Evolutionary conservation across 2,888 invertebrate genomes (phyloP), one percentile per base, ranked within the genome.

Genomic region (Tetragnatha montana): DNA sequence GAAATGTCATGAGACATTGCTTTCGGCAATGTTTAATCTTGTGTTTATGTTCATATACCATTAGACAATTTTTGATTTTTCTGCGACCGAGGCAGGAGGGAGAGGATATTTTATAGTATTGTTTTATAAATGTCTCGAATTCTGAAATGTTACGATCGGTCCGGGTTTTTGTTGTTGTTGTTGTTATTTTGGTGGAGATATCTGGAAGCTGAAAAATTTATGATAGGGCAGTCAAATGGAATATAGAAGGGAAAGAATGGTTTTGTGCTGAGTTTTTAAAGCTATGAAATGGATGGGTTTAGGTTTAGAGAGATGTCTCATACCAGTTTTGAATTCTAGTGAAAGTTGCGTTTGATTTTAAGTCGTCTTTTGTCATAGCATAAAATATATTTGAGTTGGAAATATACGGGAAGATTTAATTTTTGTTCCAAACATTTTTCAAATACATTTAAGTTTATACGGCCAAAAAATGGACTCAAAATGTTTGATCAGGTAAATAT

Each of bases 41-140:
- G 87, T 78, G 82, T 88, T 82, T 70, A 80, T 70, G 49, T 87
- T 88, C 82, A 88, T 81, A 88, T 82, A 88, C 76, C 81, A 82
- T 88, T 81, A 81, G 81, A 88, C 81, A 76, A 82, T 78, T 86
- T 83, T 75, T 83, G 83, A 75, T 83, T 83, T 74, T 50, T 49
- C 50, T 6, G 17, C 7, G 50, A 22, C 7, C 8, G 22, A 19
- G 12, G 21, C 35, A 12, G 73, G 73, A 22, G 3, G 49, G 35
- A 35, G 35, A 35, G 35, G 17, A 22, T 14, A 8, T 49, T 81
- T 21, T 70, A 69, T 81, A 7, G 12, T 68, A 17, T 12, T 14
- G 3, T 78, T 78, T 78, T 22, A 60, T 60, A 60, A 60, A 60
- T 60, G 60, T 60, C 60, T 60, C 60, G 10, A 60, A 60, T 60